Evolutionary conservation across 2,113 vertebrate genomes (phyloP).

Genomic region (Xerus inauris): DNA sequence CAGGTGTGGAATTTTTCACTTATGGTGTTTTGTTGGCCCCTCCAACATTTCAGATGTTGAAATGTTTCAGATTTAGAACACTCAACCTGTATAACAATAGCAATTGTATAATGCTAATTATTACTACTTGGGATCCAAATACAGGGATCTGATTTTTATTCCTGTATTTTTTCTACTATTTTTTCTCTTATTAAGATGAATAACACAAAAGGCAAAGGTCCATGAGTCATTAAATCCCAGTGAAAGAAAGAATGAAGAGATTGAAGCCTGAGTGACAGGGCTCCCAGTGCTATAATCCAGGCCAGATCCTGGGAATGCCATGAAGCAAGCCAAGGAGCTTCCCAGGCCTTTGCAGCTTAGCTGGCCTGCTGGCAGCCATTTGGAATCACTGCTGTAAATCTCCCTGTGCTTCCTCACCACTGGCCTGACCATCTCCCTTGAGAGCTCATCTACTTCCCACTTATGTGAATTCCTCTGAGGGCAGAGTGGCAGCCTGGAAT

Average conservation of each 20-base stretch:
- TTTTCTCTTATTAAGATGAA: not conserved
- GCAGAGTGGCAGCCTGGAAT: conserved; percentile 77
- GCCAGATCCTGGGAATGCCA: not conserved
- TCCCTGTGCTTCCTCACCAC: conserved; percentile 73
- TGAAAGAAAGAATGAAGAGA: not conserved
- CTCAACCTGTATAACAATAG: not conserved
- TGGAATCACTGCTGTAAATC: conserved; percentile 80
- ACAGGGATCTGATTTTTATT: not conserved
- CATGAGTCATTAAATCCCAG: not conserved
- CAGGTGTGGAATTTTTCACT: not conserved
- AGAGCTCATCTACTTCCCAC: conserved; percentile 82
- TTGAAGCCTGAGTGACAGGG: not conserved
- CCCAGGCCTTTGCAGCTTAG: conserved; percentile 58
- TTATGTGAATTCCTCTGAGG: conserved; percentile 80
- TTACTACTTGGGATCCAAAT: not conserved
- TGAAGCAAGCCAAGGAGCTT: not conserved
- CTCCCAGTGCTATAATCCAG: not conserved
- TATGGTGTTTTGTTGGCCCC: accelerated
- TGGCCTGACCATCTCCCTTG: conserved; percentile 74
- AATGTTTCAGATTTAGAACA: not conserved
- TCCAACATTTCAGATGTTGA: not conserved
- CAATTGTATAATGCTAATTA: not conserved
- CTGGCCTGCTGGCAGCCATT: conserved; percentile 66
- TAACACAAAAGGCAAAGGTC: not conserved
- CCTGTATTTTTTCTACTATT: not conserved